Conservation (phyloP, 2,888 invertebrate genomes). For the Incurvaria masculella region DNA sequence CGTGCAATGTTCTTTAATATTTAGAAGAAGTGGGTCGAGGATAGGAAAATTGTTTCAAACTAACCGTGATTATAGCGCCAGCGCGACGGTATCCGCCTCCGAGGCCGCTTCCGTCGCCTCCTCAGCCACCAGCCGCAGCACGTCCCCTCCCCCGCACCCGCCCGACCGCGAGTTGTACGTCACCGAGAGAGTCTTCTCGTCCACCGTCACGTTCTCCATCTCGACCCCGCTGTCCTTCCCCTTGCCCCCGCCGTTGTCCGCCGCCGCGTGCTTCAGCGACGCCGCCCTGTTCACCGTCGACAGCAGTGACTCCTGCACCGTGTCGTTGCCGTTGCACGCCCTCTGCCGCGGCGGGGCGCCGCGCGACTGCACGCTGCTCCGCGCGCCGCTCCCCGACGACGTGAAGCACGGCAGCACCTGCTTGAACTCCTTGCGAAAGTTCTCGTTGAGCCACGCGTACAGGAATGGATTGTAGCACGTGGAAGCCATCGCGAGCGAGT, state of each 20-base stretch:
- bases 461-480: constrained; percentile 93
- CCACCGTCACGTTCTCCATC: constrained; percentile 54
- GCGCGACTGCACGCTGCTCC: constrained; percentile 24
- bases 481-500: constrained; percentile 90
- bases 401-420: constrained; percentile 66
- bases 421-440: constrained; percentile 87
- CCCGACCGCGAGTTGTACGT: constrained; percentile 36
- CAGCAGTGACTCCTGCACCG: constrained; percentile 44
- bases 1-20: no score
- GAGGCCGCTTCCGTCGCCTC: not conserved
- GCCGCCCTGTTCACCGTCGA: constrained; percentile 23
- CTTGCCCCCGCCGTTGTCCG: constrained; percentile 40
- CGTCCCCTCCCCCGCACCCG: not conserved
- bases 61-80: not conserved
- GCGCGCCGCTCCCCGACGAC: constrained; percentile 28
- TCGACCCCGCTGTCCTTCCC: constrained; percentile 55
- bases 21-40: no score
- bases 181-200: constrained; percentile 38
- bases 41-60: no score
- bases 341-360: constrained; percentile 39
- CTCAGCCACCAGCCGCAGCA: not conserved
- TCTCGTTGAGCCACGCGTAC: constrained; percentile 95
- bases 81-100: not conserved
- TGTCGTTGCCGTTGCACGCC: constrained; percentile 50
- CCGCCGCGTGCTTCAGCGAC: constrained; percentile 35